Evolutionary conservation across 2,113 vertebrate species (phyloP).

Genomic region (Bombycilla garrulus): DNA sequence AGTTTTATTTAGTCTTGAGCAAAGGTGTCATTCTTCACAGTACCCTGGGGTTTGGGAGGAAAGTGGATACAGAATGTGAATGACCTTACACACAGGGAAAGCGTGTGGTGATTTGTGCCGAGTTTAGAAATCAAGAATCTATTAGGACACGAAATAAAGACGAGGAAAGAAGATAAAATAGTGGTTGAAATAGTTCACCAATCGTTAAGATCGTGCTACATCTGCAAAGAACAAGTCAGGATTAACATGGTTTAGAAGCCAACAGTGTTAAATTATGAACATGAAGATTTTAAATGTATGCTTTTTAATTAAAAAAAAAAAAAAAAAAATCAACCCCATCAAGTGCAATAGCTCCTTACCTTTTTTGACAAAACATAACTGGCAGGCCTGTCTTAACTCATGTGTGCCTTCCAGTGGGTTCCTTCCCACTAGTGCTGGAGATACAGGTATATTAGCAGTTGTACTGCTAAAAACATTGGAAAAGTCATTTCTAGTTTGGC

Average conservation of each 20-base stretch:
- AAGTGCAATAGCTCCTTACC: constrained; percentile 74
- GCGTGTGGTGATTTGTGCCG: background rate
- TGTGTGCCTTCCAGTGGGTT: constrained; percentile 93
- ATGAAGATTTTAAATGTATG: background rate
- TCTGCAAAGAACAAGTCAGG: background rate
- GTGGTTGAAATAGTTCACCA: background rate
- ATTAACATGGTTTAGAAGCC: background rate
- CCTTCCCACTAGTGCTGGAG: constrained; percentile 40
- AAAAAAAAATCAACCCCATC: background rate
- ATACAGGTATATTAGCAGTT: constrained; percentile 59
- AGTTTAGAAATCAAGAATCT: constrained; percentile 2
- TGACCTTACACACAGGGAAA: constrained; percentile 18
- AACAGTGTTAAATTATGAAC: background rate
- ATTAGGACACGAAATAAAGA: constrained; percentile 17
- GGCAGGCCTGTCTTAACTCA: constrained; percentile 93
- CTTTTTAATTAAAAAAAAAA: background rate
- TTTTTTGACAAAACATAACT: constrained; percentile 86
- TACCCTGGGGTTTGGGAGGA: constrained; percentile 61
- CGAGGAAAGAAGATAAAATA: background rate
- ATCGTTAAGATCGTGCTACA: background rate
- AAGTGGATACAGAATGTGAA: constrained; percentile 61
- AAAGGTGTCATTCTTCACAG: constrained; percentile 65
- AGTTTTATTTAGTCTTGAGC: constrained; percentile 64
- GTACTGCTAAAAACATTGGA: constrained; percentile 69
- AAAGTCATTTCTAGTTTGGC: constrained; percentile 71